Conservation (phyloP, 1,140 invertebrate genomes). For the Monomorium pharaonis region DNA sequence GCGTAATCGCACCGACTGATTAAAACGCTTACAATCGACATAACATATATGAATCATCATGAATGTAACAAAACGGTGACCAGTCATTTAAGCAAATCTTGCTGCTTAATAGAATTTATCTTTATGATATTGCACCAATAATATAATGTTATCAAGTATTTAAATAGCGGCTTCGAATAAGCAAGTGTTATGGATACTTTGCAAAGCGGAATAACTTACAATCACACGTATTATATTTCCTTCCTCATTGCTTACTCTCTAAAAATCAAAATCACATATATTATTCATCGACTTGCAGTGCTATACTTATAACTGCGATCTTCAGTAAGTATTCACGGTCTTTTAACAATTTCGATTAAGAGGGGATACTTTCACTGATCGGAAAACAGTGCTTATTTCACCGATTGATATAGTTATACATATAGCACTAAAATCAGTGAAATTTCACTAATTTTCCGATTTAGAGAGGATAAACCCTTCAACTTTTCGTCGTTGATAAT, state of each 20-base stretch:
- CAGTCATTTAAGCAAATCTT: neutral
- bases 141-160: neutral
- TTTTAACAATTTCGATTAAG: no score
- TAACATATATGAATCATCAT: neutral
- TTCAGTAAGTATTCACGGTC: no score
- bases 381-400: no score
- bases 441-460: no score
- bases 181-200: neutral
- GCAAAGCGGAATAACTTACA: neutral
- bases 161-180: neutral
- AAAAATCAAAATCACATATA: no score
- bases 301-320: no score
- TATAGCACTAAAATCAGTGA: no score
- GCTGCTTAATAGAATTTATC: neutral
- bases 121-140: neutral
- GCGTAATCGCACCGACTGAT: constrained; percentile 36
- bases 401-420: no score
- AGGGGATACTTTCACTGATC: no score
- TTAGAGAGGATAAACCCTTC: constrained; percentile 21
- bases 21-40: constrained; percentile 13
- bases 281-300: no score
- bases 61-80: neutral
- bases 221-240: neutral
- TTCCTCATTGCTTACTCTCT: neutral
- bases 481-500: constrained; percentile 26